A percentile compares a stretch with the other conserved stretches of the same genome.
Conservation (phyloP, 2,113 vertebrate genomes). For the Corydoras sp. region DNA sequence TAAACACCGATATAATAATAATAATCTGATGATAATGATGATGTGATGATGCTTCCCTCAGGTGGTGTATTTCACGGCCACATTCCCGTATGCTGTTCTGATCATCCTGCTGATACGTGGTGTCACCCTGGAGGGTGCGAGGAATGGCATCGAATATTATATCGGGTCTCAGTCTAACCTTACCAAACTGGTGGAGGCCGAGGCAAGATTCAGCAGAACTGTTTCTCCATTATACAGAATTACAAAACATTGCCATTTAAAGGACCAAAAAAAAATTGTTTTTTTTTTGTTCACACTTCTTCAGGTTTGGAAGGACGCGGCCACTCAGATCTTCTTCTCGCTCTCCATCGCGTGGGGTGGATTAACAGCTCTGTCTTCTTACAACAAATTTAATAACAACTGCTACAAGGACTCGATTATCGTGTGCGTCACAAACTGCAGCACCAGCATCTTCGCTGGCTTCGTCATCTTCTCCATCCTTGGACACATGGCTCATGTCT, state of each 20-base stretch:
- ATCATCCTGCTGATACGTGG: constrained; percentile 83
- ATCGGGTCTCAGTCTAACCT: constrained; percentile 85
- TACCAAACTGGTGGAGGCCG: constrained; percentile 79
- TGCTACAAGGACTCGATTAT: constrained; percentile 81
- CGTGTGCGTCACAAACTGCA: constrained; percentile 81
- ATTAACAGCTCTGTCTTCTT: constrained; percentile 84
- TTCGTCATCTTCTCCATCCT: constrained; percentile 95
- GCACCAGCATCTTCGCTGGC: constrained; percentile 86
- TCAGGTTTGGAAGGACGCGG: constrained; percentile 95
- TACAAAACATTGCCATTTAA: too few relatives aligned
- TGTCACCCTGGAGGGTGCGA: constrained; percentile 83
- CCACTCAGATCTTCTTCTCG: constrained; percentile 92
- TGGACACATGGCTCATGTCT: constrained; percentile 87
- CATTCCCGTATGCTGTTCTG: constrained; percentile 85
- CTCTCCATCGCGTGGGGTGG: constrained; percentile 86
- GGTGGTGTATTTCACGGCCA: constrained; percentile 94
- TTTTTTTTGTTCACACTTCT: not conserved
- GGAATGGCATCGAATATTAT: constrained; percentile 84
- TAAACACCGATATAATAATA: not conserved
- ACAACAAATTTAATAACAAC: constrained; percentile 94
- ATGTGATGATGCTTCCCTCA: constrained; percentile 40
- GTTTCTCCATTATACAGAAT: too few relatives aligned
- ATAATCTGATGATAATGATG: not conserved
- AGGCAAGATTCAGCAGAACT: constrained; percentile 63
- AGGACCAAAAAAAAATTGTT: not conserved